Conservation (phyloP, 2,888 invertebrate species). For the Melipona bicolor region DNA sequence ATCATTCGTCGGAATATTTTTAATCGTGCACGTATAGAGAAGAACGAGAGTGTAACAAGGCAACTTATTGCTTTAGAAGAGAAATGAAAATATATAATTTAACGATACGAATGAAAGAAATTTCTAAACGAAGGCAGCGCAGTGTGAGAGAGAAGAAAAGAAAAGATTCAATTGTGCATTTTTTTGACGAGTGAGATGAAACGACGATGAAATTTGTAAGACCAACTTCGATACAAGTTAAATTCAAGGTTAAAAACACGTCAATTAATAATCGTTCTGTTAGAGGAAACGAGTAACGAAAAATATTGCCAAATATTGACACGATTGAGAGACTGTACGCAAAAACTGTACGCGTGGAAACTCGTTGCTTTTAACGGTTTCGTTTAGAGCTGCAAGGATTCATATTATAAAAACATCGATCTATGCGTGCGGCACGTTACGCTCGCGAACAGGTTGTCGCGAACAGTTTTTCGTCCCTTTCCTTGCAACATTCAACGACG, state of each 20-base stretch:
- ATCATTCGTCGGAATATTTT: neutral
- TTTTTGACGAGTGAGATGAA: neutral
- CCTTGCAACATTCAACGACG: neutral
- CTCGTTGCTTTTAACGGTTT: neutral
- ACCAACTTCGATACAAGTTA: too few species aligned
- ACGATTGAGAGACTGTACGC: neutral
- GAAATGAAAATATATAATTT: too few species aligned
- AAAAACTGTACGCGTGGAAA: neutral
- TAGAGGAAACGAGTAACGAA: neutral
- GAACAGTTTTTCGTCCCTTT: neutral
- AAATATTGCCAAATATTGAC: neutral
- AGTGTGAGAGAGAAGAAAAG: neutral
- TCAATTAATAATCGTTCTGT: neutral
- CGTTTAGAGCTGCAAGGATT: neutral
- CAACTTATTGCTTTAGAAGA: too few species aligned
- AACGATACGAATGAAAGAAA: neutral
- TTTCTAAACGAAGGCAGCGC: neutral
- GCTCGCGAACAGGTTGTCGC: neutral
- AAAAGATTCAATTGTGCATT: constrained; percentile 34
- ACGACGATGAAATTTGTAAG: too few species aligned
- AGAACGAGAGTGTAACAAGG: neutral
- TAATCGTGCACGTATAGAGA: neutral
- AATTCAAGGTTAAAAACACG: too few species aligned
- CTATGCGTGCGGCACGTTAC: neutral
- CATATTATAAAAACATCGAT: neutral